Base-by-base conservation (phyloP, 2,797 vertebrate genomes). In the Labeo calbasu region DNA sequence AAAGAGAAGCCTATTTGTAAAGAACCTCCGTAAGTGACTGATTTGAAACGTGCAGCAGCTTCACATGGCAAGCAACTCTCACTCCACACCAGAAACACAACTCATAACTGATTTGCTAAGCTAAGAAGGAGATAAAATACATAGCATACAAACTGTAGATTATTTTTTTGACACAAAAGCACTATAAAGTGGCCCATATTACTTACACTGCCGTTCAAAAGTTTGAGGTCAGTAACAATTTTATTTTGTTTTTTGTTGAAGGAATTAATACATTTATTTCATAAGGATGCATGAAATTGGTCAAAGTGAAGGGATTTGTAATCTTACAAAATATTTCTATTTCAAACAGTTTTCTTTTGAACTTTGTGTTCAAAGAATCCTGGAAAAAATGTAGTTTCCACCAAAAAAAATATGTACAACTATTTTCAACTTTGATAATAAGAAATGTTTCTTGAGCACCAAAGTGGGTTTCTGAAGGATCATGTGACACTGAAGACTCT, bases 1-100 rank as follows among this genome's bases (percentile, higher is more conserved):
- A 48, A 46, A 5, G 15, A 75, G 72, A 55, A n/a, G 51, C 50
- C 72, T 55, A 32, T 21, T 53, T 73, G 50, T 55, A 75, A 75
- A 75, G 11, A 55, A 75, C 8, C 36, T 43, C 6, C 21, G 43
- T 43, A 23, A 76, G 32, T 76, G 53, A 76, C 21, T 57, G 50
- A 57, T 76, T 59, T 76, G 51, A 57, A 75, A 75, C 1, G 6
- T 28, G 50, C 9, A 13, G 21, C 10, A 11, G n/a, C 32, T 76
- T 76, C 32, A 23, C 21, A 76, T 76, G 28, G 51, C 32, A 76
- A 9, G 28, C 51, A 75, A 36, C 3, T 75, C n/a, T 57, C 11
- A 0, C 12, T 21, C 51, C 12, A 21, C 12, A 19, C 14, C 9
- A 28, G 8, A 28, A 28, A 72, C 3, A 50, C 46, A 72, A 50